Percentiles rank a stretch among this genome's conserved stretches.
Evolutionary conservation across 2,888 invertebrate genomes (phyloP).

Genomic region (Melieria picta): DNA sequence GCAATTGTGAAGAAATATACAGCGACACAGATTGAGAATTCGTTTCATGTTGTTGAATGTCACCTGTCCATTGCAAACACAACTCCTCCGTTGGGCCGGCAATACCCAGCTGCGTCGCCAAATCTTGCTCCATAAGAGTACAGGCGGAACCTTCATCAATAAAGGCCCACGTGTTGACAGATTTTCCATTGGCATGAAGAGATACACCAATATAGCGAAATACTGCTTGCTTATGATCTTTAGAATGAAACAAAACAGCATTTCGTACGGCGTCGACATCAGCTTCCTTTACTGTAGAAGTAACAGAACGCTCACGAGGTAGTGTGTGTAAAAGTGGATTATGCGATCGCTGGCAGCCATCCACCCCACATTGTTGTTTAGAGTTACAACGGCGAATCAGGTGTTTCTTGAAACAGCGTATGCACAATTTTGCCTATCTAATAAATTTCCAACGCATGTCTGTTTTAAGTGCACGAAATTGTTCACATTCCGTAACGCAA

Average conservation of each 20-base stretch:
- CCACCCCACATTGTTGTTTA: conserved; percentile 20
- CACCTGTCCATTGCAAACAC: conserved; percentile 39
- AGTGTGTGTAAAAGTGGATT: not conserved
- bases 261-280: not conserved
- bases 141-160: conserved; percentile 40
- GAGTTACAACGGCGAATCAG: conserved; percentile 27
- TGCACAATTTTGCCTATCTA: conserved; percentile 14
- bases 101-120: conserved; percentile 34
- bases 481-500: conserved; percentile 4
- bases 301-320: not conserved
- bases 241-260: conserved; percentile 21
- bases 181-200: conserved; percentile 13
- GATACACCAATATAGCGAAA: conserved; percentile 20
- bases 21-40: conserved; percentile 35
- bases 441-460: conserved; percentile 22
- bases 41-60: conserved; percentile 38
- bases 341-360: conserved; percentile 13
- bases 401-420: conserved; percentile 35
- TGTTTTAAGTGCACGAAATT: not conserved
- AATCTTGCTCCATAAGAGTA: conserved; percentile 31
- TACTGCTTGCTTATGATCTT: not conserved
- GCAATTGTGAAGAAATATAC: conserved; percentile 22
- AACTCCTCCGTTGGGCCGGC: conserved; percentile 32
- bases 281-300: too few relatives aligned
- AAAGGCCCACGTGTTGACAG: conserved; percentile 34